Evolutionary conservation across 1,140 invertebrate species (phyloP), one percentile per base, ranked within the genome.

Genomic region (Akabosia matsudoensis): DNA sequence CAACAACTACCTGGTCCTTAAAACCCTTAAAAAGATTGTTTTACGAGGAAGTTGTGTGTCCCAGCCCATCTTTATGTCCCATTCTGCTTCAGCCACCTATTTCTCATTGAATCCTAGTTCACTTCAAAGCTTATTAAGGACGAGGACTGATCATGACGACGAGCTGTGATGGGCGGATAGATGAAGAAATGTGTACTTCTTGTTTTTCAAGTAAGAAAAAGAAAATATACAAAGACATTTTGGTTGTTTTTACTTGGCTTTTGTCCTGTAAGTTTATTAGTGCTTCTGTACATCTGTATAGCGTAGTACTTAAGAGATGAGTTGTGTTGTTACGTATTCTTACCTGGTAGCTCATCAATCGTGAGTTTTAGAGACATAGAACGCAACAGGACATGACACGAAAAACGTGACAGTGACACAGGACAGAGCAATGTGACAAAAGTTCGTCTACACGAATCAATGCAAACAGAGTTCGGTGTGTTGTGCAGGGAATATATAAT

Each of bases 301-400:
- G n/a, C n/a, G n/a, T n/a, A n/a, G n/a, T n/a, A n/a, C n/a, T n/a
- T n/a, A n/a, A n/a, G 18, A 10, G 37, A 45, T 45, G 7, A 45
- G 7, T 10, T 10, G 37, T 45, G 18, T 45, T 45, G 18, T 45
- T 45, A 45, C 37, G 37, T 45, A 45, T 45, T 45, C 37, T 18
- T 10, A 45, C 37, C 37, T 18, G 37, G 37, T 45, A 45, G 37
- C 37, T 45, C 37, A 45, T 45, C 37, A 45, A 45, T 45, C 18
- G 37, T 18, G 37, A 45, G 7, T 45, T 45, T 22, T 4, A 31
- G 28, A 30, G n/a, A n/a, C n/a, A n/a, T n/a, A n/a, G 61, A 22
- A 67, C 61, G 28, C 61, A 30, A 30, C 61, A 67, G 61, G 61
- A 67, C 61, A 67, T 67, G 61, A 67, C 61, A 67, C 61, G 61